Percentiles rank a stretch among this genome's conserved stretches.
Conservation (phyloP, 1,140 invertebrate genomes). For the Drosophila navojoa region DNA sequence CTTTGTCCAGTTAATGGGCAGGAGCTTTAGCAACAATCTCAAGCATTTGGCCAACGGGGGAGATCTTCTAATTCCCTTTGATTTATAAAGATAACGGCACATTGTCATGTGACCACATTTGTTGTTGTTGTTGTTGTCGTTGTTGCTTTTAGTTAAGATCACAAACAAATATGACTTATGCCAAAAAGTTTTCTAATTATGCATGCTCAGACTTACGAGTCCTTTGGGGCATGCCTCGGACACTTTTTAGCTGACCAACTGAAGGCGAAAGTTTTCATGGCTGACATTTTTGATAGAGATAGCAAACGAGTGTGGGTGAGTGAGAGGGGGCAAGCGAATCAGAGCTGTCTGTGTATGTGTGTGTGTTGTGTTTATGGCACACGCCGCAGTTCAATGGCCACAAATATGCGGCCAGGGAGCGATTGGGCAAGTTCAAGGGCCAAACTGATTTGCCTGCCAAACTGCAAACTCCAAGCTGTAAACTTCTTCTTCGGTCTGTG, state of each 20-base stretch:
- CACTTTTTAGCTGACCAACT: slow-evolving; percentile 76
- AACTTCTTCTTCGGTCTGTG: neutral
- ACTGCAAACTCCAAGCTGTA: neutral
- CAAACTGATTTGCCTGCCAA: slow-evolving; percentile 66
- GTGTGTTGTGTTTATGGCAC: slow-evolving; percentile 58
- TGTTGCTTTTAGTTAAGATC: slow-evolving; percentile 1
- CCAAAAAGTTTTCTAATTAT: slow-evolving; percentile 61
- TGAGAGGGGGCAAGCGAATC: slow-evolving; percentile 35
- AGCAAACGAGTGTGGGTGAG: neutral
- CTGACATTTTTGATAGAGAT: slow-evolving; percentile 35
- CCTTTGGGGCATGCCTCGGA: slow-evolving; percentile 23
- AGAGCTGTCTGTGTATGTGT: slow-evolving; percentile 33
- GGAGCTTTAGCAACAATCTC: slow-evolving; percentile 60
- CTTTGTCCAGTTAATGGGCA: slow-evolving; percentile 45
- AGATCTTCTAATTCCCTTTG: slow-evolving; percentile 76
- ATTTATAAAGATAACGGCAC: slow-evolving; percentile 79
- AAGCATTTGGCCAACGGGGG: slow-evolving; percentile 51
- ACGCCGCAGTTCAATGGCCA: slow-evolving; percentile 70
- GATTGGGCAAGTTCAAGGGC: slow-evolving; percentile 58
- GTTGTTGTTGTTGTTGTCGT: neutral
- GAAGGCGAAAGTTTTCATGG: slow-evolving; percentile 53
- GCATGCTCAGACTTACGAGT: slow-evolving; percentile 54
- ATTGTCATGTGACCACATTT: slow-evolving; percentile 58
- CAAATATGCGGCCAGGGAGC: slow-evolving; percentile 53
- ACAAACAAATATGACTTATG: slow-evolving; percentile 66